Evolutionary conservation across 1,140 invertebrate genomes (phyloP).

Genomic region (Lordiphosa collinella): DNA sequence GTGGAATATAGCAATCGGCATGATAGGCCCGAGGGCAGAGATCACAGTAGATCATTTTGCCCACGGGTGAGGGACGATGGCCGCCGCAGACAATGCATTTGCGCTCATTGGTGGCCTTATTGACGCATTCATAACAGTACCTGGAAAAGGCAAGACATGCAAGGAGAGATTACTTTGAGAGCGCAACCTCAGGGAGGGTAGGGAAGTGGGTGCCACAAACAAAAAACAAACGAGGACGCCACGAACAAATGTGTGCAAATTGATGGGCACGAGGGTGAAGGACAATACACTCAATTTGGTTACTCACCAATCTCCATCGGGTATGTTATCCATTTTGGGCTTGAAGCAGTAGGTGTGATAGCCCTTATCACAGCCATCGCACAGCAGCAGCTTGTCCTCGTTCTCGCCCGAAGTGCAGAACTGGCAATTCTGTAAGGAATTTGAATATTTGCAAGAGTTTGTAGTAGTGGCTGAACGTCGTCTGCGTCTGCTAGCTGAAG

Average conservation of each 20-base stretch:
- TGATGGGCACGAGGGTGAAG: no score
- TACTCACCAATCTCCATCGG: conserved; percentile 96
- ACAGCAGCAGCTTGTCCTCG: conserved; percentile 95
- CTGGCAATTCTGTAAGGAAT: conserved; percentile 93
- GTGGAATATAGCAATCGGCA: conserved; percentile 94
- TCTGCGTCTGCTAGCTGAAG: conserved; percentile 23
- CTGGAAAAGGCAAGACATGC: conserved; percentile 80
- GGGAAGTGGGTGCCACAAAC: no score
- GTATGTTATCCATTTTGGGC: conserved; percentile 96
- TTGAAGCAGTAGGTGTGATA: conserved; percentile 99
- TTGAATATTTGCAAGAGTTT: conserved; percentile 77
- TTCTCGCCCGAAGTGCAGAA: conserved; percentile 97
- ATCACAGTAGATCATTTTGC: conserved; percentile 91
- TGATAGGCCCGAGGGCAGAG: conserved; percentile 95
- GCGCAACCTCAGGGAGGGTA: neutral
- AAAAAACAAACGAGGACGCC: no score
- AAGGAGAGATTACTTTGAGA: neutral
- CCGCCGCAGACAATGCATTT: conserved; percentile 94
- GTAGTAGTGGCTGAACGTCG: conserved; percentile 63
- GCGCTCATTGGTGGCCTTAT: conserved; percentile 94
- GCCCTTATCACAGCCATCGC: conserved; percentile 98
- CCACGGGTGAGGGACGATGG: conserved; percentile 81
- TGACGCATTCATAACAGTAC: conserved; percentile 98
- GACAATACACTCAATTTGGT: neutral
- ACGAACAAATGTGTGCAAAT: no score